phyloP scores from a whole-genome alignment of 2,888 invertebrate species.

The Pterostichus madidus region DNA sequence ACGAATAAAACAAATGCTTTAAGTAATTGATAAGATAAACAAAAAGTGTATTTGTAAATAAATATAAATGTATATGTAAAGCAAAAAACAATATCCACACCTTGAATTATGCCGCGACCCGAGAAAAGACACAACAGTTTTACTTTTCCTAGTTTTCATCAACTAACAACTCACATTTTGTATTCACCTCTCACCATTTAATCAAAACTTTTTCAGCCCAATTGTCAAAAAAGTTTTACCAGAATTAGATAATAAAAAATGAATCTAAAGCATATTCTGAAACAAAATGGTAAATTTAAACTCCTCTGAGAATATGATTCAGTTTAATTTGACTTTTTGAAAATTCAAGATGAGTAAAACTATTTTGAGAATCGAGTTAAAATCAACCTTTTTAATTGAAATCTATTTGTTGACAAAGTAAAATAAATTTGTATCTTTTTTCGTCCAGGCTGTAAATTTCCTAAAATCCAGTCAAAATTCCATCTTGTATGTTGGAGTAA shows the following conservation, averaged over 20 bases:
- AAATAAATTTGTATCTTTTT: background rate
- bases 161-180: background rate
- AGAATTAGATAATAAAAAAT: slow-evolving; percentile 15
- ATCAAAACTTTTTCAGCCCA: background rate
- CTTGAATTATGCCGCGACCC: slow-evolving; percentile 16
- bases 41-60: slow-evolving; percentile 65
- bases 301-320: no score
- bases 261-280: no score
- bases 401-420: background rate
- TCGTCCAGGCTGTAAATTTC: slow-evolving; percentile 19
- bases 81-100: slow-evolving; percentile 56
- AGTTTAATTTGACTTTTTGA: no score
- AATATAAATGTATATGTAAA: slow-evolving; percentile 64
- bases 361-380: no score
- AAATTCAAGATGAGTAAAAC: no score
- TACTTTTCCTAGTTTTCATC: slow-evolving; percentile 10
- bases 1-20: slow-evolving; percentile 73
- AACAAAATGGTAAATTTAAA: no score
- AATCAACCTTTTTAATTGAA: background rate
- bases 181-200: background rate
- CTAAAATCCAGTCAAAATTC: slow-evolving; percentile 51
- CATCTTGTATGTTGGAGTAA: slow-evolving; percentile 58
- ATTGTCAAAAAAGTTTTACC: background rate
- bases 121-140: slow-evolving; percentile 13
- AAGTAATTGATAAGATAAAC: slow-evolving; percentile 71